These are phyloP conservation scores for Balanococcus diminutus DNA, from an alignment of 2,888 invertebrate genomes.

Conservation along the genomic window DNA sequence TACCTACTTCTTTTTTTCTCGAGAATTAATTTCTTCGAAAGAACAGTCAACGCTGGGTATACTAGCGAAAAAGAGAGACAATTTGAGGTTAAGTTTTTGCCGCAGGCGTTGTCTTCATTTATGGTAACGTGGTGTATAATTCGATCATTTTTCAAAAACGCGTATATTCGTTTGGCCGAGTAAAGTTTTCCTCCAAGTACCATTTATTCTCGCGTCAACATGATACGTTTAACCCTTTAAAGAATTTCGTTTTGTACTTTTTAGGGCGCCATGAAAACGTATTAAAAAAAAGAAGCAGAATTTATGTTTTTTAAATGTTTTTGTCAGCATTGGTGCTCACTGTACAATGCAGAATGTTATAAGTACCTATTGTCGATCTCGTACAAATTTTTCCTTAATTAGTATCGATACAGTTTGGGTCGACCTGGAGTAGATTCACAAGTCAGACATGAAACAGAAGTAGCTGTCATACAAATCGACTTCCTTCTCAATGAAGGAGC, in stretches of 20 bases:
- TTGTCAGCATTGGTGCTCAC: background rate
- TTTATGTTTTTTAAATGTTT: background rate
- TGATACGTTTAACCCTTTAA: conserved; percentile 19
- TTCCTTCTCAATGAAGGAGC: conserved; percentile 98
- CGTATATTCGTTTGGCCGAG: background rate
- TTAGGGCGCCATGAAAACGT: conserved; percentile 11
- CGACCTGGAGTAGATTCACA: conserved; percentile 96
- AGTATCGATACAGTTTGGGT: conserved; percentile 75
- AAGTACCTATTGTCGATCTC: background rate
- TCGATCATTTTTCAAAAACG: conserved; percentile 25
- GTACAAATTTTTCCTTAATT: conserved; percentile 57
- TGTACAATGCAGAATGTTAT: background rate
- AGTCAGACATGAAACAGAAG: conserved; percentile 79
- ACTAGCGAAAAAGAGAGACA: conserved; percentile 8
- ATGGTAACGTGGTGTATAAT: conserved; percentile 35
- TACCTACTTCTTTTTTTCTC: background rate
- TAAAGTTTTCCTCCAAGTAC: conserved; percentile 20
- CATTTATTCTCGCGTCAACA: conserved; percentile 33
- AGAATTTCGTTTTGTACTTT: background rate
- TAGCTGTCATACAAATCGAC: conserved; percentile 86
- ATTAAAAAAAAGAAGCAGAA: background rate
- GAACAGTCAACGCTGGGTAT: background rate
- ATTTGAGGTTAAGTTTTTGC: background rate
- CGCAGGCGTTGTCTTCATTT: conserved; percentile 18
- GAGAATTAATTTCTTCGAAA: conserved; percentile 20